These are phyloP conservation scores for Melanotus villosus DNA, from an alignment of 2,888 invertebrate species.

Conservation along the genomic window DNA sequence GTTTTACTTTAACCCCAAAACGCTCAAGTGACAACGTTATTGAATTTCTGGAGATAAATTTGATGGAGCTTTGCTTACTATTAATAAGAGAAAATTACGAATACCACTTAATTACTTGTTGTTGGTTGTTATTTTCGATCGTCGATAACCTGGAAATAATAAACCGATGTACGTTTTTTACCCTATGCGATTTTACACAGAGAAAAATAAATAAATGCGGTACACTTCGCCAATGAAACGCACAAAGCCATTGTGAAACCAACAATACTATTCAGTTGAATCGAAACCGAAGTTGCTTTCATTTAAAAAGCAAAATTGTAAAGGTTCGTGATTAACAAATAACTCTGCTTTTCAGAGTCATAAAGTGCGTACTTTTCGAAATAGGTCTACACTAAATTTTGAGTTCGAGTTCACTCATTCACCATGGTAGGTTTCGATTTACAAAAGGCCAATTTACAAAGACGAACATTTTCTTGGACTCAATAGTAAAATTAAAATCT, in stretches of 20 bases:
- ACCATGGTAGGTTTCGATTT: too few species aligned
- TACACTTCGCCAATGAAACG: constrained; percentile 2
- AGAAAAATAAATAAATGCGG: too few species aligned
- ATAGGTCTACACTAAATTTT: too few species aligned
- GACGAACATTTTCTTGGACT: too few species aligned
- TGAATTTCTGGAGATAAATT: constrained; percentile 39
- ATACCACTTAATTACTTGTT: not conserved
- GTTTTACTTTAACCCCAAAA: constrained; percentile 31
- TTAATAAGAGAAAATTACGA: constrained; percentile 12
- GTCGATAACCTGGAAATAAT: not conserved
- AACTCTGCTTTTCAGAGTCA: constrained; percentile 11
- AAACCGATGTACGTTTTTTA: not conserved
- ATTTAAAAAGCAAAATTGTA: not conserved
- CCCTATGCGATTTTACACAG: too few species aligned
- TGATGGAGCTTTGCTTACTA: constrained; percentile 10
- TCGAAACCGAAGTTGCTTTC: constrained; percentile 13
- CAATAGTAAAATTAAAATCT: too few species aligned
- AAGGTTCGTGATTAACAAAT: constrained; percentile 9
- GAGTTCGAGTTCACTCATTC: too few species aligned
- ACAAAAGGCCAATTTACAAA: too few species aligned
- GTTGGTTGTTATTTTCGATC: not conserved
- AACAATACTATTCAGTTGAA: constrained; percentile 6
- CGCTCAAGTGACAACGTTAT: constrained; percentile 37
- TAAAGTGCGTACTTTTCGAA: constrained; percentile 17
- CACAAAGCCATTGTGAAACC: not conserved